A percentile compares a stretch with the other conserved stretches of the same genome.
phyloP scores from a whole-genome alignment of 2,797 vertebrate species.

The Neomorphus geoffroyi region DNA sequence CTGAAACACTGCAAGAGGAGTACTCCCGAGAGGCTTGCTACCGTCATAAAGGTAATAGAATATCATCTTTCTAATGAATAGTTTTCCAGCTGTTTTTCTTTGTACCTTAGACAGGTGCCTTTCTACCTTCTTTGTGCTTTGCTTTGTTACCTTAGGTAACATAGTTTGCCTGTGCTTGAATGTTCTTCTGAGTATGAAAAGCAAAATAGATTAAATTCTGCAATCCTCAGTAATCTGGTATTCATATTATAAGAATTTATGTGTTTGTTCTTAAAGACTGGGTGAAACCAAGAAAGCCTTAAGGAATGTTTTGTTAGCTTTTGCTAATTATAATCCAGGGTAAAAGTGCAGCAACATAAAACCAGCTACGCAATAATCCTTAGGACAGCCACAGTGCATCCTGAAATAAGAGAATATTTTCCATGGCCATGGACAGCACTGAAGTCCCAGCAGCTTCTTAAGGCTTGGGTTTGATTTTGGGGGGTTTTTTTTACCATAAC shows the following conservation, averaged over 20 bases:
- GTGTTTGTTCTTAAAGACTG: neutral
- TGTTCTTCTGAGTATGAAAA: neutral
- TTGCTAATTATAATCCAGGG: neutral
- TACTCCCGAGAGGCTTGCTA: neutral
- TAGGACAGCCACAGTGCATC: neutral
- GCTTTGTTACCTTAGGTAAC: neutral
- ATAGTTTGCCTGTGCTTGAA: neutral
- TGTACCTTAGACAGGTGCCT: neutral
- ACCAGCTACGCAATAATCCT: neutral
- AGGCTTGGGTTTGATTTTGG: neutral
- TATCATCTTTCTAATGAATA: neutral
- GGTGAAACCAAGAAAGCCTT: neutral
- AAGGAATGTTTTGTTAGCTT: neutral
- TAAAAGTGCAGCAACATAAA: neutral
- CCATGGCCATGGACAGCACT: neutral
- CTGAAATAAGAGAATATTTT: neutral
- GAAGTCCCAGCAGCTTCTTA: neutral
- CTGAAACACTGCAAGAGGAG: neutral
- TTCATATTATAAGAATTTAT: neutral
- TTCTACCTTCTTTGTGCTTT: neutral
- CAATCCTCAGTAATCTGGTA: neutral
- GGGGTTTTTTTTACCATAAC: neutral
- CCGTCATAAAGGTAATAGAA: constrained; percentile 17
- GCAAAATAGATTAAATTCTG: neutral
- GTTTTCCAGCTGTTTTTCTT: neutral